Percentiles rank a stretch among this genome's conserved stretches.
Evolutionary conservation across 2,113 vertebrate species (phyloP).

Genomic region (Megalops atlanticus): DNA sequence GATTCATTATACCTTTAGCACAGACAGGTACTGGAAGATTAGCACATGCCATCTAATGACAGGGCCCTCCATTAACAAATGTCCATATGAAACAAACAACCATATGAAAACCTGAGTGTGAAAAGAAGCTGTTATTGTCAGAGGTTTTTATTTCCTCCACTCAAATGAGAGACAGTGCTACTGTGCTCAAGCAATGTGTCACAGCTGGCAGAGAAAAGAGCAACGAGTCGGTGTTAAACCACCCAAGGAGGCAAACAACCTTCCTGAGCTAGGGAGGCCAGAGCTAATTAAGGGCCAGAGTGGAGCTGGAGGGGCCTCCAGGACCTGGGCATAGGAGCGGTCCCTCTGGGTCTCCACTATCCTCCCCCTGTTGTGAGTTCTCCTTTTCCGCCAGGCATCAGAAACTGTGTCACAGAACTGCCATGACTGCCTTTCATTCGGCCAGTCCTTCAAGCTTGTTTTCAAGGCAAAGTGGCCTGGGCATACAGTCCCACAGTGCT

Average conservation of each 20-base stretch:
- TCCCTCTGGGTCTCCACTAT: neutral
- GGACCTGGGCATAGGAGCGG: neutral
- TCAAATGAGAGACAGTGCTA: neutral
- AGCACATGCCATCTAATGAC: neutral
- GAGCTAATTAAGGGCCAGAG: slow-evolving; percentile 66
- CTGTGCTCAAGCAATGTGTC: slow-evolving; percentile 62
- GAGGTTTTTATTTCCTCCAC: too few relatives aligned
- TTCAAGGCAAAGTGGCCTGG: neutral
- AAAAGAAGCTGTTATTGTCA: too few relatives aligned
- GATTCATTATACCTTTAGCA: too few relatives aligned
- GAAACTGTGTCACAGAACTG: slow-evolving; percentile 9
- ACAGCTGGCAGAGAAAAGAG: slow-evolving; percentile 79
- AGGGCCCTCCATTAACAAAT: neutral
- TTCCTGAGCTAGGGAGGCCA: slow-evolving; percentile 72
- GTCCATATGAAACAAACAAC: too few relatives aligned
- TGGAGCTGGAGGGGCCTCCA: neutral
- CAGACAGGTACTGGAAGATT: neutral
- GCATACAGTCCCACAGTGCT: neutral
- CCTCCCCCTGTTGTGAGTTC: neutral
- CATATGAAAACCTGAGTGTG: too few relatives aligned
- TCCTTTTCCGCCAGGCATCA: neutral
- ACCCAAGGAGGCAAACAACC: slow-evolving; percentile 69
- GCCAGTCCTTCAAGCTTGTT: neutral
- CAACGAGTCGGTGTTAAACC: slow-evolving; percentile 71
- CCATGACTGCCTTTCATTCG: neutral